These are phyloP conservation scores for Meghimatium bilineatum DNA, from an alignment of 2,888 invertebrate genomes.

Conservation along the genomic window DNA sequence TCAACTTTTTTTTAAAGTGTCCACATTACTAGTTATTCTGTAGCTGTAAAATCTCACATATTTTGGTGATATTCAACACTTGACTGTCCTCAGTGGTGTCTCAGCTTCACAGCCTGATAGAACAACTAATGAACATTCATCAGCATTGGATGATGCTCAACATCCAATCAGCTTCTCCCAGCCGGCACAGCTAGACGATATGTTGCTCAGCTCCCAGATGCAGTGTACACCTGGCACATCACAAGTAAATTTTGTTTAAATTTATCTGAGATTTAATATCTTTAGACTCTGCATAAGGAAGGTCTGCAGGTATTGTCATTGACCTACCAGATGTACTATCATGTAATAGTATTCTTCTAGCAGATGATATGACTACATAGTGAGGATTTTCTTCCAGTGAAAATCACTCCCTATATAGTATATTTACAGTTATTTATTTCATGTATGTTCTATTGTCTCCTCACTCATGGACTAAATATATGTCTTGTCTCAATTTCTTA, in stretches of 20 bases:
- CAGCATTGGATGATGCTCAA: constrained; percentile 55
- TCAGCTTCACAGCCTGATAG: constrained; percentile 73
- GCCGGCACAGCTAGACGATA: constrained; percentile 88
- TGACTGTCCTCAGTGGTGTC: constrained; percentile 41
- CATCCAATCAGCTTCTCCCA: constrained; percentile 87
- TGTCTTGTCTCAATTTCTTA: too few species aligned
- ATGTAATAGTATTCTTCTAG: too few species aligned
- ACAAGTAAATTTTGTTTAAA: constrained; percentile 61
- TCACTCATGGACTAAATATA: too few species aligned
- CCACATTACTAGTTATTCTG: not conserved
- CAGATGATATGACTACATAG: too few species aligned
- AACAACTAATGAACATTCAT: constrained; percentile 57
- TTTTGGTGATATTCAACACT: not conserved
- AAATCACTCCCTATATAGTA: too few species aligned
- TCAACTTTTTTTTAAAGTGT: too few species aligned
- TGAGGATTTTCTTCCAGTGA: too few species aligned
- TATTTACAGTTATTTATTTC: too few species aligned
- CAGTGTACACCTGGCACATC: constrained; percentile 72
- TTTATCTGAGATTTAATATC: not conserved
- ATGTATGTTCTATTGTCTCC: too few species aligned
- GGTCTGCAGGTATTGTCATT: too few species aligned
- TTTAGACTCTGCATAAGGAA: too few species aligned
- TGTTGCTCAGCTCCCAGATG: constrained; percentile 85
- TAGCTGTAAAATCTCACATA: not conserved
- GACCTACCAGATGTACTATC: too few species aligned